phyloP scores from a whole-genome alignment of 2,888 invertebrate species.

The Sialis lutaria region DNA sequence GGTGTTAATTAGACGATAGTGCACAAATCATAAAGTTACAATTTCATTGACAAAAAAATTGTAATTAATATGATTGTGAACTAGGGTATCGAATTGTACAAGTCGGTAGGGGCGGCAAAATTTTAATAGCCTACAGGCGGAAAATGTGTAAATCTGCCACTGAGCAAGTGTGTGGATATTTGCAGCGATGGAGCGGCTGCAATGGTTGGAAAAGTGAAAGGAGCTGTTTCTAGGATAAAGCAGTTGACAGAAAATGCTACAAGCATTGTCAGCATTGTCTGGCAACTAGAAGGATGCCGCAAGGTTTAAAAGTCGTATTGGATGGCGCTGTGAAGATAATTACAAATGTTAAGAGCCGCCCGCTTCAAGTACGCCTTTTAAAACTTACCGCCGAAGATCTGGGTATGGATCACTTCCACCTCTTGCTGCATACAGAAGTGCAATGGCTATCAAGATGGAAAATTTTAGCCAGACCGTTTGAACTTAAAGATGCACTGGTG shows the following conservation, averaged over 20 bases:
- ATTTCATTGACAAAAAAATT: too few species aligned
- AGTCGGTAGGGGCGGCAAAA: too few species aligned
- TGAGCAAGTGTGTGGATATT: slow-evolving; percentile 7
- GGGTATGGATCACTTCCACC: slow-evolving; percentile 7
- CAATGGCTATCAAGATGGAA: too few species aligned
- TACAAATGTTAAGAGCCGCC: slow-evolving; percentile 6
- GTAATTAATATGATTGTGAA: too few species aligned
- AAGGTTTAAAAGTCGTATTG: slow-evolving; percentile 3
- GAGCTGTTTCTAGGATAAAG: slow-evolving; percentile 4
- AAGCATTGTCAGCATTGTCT: slow-evolving; percentile 5
- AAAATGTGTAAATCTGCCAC: too few species aligned
- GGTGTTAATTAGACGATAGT: too few species aligned
- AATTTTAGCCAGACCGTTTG: too few species aligned
- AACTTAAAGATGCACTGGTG: too few species aligned
- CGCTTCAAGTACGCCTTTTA: slow-evolving; percentile 7
- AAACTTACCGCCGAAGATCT: slow-evolving; percentile 7
- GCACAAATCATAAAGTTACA: too few species aligned
- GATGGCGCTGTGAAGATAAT: slow-evolving; percentile 4
- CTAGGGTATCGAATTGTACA: too few species aligned
- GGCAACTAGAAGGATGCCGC: slow-evolving; percentile 6
- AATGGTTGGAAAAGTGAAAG: slow-evolving; percentile 5
- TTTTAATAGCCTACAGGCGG: too few species aligned
- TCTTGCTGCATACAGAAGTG: slow-evolving; percentile 9
- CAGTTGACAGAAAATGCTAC: slow-evolving; percentile 2
- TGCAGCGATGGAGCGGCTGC: slow-evolving; percentile 6